phyloP scores from a whole-genome alignment of 1,140 invertebrate species.

The Musca vetustissima region DNA sequence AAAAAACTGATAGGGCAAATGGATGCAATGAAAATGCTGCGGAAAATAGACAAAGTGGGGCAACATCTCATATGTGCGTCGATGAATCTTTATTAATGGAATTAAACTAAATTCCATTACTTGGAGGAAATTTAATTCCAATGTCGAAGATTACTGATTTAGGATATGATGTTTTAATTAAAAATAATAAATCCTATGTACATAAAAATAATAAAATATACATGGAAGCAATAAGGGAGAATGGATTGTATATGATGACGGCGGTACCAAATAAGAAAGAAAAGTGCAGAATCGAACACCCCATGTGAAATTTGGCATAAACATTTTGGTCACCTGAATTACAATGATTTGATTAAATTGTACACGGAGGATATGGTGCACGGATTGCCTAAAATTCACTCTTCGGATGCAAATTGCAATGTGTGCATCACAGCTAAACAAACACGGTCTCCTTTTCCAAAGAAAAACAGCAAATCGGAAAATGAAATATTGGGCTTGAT shows the following conservation, averaged over 20 bases:
- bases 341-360: background rate
- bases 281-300: background rate
- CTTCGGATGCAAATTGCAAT: constrained; percentile 33
- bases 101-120: background rate
- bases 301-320: no score
- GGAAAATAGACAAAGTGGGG: background rate
- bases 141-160: background rate
- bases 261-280: background rate
- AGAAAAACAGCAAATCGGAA: no score
- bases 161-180: background rate
- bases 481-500: no score
- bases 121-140: constrained; percentile 17
- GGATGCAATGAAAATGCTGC: background rate
- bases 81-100: background rate
- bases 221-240: background rate
- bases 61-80: background rate
- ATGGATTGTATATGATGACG: background rate
- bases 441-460: no score
- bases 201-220: background rate
- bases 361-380: background rate
- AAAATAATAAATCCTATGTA: background rate
- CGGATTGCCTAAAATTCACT: background rate
- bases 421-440: constrained; percentile 28
- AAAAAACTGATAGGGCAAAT: background rate
- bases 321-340: background rate